Percentiles rank a stretch among this genome's conserved stretches.
These are phyloP conservation scores for Anhinga rufa DNA, from an alignment of 2,113 vertebrate species.

Conservation along the genomic window DNA sequence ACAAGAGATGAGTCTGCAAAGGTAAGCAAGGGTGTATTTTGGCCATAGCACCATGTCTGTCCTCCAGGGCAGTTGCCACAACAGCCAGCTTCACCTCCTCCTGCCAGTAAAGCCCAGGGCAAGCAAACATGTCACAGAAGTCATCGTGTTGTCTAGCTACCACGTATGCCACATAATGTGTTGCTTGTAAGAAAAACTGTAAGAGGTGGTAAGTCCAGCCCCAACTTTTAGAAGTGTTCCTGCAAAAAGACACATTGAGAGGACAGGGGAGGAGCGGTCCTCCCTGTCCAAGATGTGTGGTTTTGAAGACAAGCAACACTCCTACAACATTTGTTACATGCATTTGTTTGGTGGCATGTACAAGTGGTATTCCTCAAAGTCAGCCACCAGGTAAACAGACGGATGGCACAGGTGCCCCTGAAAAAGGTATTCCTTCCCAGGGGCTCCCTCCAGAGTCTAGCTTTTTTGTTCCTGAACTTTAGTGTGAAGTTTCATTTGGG, in stretches of 20 bases:
- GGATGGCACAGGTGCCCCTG: not conserved
- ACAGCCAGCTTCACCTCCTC: not conserved
- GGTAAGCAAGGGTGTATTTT: not conserved
- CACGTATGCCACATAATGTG: rapidly evolving
- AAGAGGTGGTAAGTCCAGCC: not conserved
- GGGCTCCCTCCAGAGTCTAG: slow-evolving; percentile 18
- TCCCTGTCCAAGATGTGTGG: not conserved
- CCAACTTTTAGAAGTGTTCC: not conserved
- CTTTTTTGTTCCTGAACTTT: not conserved
- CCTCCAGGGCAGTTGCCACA: not conserved
- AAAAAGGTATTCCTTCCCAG: not conserved
- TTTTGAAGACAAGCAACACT: not conserved
- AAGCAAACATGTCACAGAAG: not conserved
- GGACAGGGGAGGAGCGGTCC: not conserved
- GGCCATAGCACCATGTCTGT: not conserved
- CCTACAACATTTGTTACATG: not conserved
- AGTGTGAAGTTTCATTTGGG: not conserved
- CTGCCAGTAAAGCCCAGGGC: not conserved
- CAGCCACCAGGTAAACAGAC: not conserved
- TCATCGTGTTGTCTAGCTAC: not conserved
- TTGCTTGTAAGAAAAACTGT: not conserved
- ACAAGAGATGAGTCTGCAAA: not conserved
- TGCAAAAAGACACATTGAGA: not conserved
- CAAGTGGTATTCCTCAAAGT: not conserved
- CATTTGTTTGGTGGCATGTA: not conserved